Evolutionary conservation across 2,113 vertebrate species (phyloP).

Genomic region (Gopherus evgoodei): DNA sequence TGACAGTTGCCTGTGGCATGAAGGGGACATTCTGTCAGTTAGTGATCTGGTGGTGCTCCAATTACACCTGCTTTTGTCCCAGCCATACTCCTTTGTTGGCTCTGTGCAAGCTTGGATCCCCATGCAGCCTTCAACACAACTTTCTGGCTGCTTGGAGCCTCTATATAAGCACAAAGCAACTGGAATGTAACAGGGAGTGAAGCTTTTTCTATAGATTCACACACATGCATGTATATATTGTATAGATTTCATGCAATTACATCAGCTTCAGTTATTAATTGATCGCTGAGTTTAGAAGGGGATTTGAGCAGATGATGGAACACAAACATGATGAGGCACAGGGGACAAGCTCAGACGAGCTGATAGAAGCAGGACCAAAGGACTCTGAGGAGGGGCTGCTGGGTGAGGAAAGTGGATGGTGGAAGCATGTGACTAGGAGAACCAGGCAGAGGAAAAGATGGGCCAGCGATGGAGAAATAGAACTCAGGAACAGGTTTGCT

Average conservation of each 20-base stretch:
- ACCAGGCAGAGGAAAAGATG: no score
- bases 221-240: neutral
- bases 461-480: no score
- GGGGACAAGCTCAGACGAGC: no score
- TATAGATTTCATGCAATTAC: neutral
- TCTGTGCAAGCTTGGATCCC: neutral
- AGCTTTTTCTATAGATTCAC: neutral
- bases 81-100: neutral
- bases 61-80: conserved; percentile 1
- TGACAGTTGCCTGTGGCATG: neutral
- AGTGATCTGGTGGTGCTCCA: neutral
- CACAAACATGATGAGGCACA: no score
- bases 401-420: no score
- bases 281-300: neutral
- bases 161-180: neutral
- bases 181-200: neutral
- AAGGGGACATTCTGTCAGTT: neutral
- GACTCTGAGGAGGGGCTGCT: no score
- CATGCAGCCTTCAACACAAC: neutral
- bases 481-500: no score
- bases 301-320: no score
- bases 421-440: no score
- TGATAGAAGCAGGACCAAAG: no score
- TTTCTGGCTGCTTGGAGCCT: neutral
- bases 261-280: neutral